A percentile compares a stretch with the other conserved stretches of the same genome.
Evolutionary conservation across 2,113 vertebrate genomes (phyloP).

Genomic region (Phrynocephalus versicolor): DNA sequence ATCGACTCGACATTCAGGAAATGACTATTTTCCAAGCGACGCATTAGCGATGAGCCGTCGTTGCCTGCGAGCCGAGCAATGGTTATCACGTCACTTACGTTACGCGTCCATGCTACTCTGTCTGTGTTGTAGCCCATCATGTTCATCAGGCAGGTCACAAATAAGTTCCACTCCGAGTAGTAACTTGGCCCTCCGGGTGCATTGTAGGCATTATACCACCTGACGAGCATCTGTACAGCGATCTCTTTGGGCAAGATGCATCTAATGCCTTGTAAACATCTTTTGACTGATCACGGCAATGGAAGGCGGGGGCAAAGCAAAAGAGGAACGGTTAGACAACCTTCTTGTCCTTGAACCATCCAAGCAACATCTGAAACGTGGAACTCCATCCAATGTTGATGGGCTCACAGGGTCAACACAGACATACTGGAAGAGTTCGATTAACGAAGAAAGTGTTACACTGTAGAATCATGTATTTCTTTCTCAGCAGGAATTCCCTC

Average conservation of each 20-base stretch:
- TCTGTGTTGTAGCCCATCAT: slow-evolving; percentile 99
- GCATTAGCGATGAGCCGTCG: not conserved
- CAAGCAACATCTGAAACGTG: not conserved
- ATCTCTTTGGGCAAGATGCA: slow-evolving; percentile 92
- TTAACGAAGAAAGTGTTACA: not conserved
- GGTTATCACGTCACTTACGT: slow-evolving; percentile 76
- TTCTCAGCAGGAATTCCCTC: not conserved
- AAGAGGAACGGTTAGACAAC: not conserved
- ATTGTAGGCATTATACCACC: slow-evolving; percentile 97
- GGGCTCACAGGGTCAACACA: not conserved
- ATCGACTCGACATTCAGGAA: not conserved
- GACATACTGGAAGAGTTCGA: not conserved
- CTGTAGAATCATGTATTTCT: not conserved
- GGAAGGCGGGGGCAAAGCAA: not conserved
- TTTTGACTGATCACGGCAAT: slow-evolving; percentile 81
- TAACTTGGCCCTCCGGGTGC: slow-evolving; percentile 91
- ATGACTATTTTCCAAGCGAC: not conserved
- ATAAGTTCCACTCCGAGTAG: slow-evolving; percentile 93
- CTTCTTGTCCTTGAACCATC: not conserved
- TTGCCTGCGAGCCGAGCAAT: not conserved
- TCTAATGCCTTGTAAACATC: slow-evolving; percentile 89
- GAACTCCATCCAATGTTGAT: not conserved
- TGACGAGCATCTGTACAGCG: slow-evolving; percentile 93
- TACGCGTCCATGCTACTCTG: slow-evolving; percentile 88
- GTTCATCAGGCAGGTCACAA: slow-evolving; percentile 94